These are phyloP conservation scores for Pseudoips prasinana DNA, from an alignment of 2,888 invertebrate species.

Conservation along the genomic window DNA sequence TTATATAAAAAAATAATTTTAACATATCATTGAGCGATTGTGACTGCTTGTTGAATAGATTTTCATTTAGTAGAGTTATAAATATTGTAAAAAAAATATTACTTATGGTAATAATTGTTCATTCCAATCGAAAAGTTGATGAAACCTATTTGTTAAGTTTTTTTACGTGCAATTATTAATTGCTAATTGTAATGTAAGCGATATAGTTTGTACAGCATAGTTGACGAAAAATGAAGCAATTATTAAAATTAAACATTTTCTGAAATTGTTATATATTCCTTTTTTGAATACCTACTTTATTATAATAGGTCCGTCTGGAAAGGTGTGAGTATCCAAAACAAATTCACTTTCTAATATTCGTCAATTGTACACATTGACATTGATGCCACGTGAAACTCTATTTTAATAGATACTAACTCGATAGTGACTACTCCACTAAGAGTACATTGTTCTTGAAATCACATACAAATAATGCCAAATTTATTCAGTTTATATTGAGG, in stretches of 20 bases:
- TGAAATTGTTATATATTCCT: conserved; percentile 61
- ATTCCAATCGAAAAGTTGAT: conserved; percentile 81
- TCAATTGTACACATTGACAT: no score
- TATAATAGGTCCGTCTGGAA: no score
- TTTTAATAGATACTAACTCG: no score
- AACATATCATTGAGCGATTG: conserved; percentile 83
- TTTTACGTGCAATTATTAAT: conserved; percentile 83
- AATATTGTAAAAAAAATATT: conserved; percentile 77
- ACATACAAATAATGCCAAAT: no score
- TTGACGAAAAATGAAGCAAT: conserved; percentile 78
- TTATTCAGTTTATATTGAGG: no score
- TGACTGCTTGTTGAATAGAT: conserved; percentile 79
- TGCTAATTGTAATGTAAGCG: conserved; percentile 81
- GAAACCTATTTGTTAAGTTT: conserved; percentile 81
- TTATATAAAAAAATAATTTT: conserved; percentile 67
- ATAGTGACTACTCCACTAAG: no score
- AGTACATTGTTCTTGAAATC: no score
- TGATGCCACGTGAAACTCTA: no score
- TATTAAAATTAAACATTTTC: conserved; percentile 80
- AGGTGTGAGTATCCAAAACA: no score
- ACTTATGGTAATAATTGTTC: conserved; percentile 77
- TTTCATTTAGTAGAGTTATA: conserved; percentile 76
- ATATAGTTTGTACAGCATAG: conserved; percentile 82
- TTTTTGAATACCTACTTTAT: conserved; percentile 22
- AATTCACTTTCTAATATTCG: no score